Conservation (phyloP, 2,888 invertebrate species). For the Colostygia pectinataria region DNA sequence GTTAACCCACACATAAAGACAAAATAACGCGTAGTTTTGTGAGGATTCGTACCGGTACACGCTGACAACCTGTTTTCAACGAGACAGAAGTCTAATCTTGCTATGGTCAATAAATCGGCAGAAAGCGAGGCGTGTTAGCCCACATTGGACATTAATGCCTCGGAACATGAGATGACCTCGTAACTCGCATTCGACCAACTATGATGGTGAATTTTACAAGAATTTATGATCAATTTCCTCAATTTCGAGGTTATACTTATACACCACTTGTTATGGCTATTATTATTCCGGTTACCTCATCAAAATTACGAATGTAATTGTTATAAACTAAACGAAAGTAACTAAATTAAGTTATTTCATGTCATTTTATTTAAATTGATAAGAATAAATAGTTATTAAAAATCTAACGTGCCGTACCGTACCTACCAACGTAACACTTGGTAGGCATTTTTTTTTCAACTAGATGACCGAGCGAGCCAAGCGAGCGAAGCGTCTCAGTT, state of each 20-base stretch:
- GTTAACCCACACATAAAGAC: too few species aligned
- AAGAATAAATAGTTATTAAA: too few species aligned
- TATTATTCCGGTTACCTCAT: not conserved
- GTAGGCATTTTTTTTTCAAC: too few species aligned
- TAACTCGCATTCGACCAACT: conserved; percentile 18
- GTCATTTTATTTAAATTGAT: too few species aligned
- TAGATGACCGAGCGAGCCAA: too few species aligned
- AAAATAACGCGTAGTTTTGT: not conserved
- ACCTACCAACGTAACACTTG: too few species aligned
- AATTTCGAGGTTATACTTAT: conserved; percentile 17
- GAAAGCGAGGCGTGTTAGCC: conserved; percentile 35
- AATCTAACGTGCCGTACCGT: too few species aligned
- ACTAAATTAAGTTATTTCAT: too few species aligned
- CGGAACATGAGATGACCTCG: conserved; percentile 34
- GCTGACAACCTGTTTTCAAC: not conserved
- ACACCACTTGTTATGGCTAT: conserved; percentile 6
- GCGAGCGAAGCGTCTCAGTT: too few species aligned
- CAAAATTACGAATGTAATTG: not conserved
- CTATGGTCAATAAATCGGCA: conserved; percentile 33
- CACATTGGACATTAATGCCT: conserved; percentile 32
- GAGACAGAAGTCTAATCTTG: conserved; percentile 7
- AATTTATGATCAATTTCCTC: conserved; percentile 22
- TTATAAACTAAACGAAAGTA: too few species aligned
- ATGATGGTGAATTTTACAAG: conserved; percentile 10
- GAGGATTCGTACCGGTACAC: not conserved